Evolutionary conservation across 2,797 vertebrate species (phyloP), one percentile per base, ranked within the genome.

Genomic region (Odontamblyopus rebecca): DNA sequence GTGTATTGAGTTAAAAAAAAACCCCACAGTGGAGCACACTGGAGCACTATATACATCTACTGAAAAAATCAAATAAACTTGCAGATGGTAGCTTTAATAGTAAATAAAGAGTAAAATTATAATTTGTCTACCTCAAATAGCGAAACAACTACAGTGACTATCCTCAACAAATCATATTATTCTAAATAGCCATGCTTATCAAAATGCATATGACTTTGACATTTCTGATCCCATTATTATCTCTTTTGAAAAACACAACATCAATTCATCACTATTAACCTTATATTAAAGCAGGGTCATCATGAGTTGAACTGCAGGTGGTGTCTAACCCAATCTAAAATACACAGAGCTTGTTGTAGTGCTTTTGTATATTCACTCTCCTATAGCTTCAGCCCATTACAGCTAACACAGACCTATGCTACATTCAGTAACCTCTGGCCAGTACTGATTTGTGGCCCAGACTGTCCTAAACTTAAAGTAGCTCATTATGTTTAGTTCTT

Each of bases 401-500:
- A 66, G 63, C 44, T 1, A 66, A 30, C 15, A 4, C 61, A 70
- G 57, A 54, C 29, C 32, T 23, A 71, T 68, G 27, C 64, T 70
- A 61, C 23, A 61, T 74, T 66, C 32, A 77, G 51, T 66, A 11
- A 78, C 75, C 71, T 74, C 4, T 51, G 60, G 16, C 53, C 15
- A 30, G 35, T n/a, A 67, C 63, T 50, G 62, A 78, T 77, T 38
- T 71, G 53, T 64, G 50, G 26, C 48, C 44, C 23, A 7, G 6
- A 26, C 44, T 50, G 44, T 29, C 71, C 29, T 68, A 32, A 16
- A 59, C 62, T 60, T 41, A 79, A 32, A 69, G 56, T 62, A 48
- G 67, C 62, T 80, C 50, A 79, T 74, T 79, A 63, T 71, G 18
- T 79, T 78, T 75, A 67, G 70, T 59, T 76, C 71, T 73, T 61